These are phyloP conservation scores for Lepidurus apus DNA, from an alignment of 1,140 invertebrate species.

Conservation along the genomic window DNA sequence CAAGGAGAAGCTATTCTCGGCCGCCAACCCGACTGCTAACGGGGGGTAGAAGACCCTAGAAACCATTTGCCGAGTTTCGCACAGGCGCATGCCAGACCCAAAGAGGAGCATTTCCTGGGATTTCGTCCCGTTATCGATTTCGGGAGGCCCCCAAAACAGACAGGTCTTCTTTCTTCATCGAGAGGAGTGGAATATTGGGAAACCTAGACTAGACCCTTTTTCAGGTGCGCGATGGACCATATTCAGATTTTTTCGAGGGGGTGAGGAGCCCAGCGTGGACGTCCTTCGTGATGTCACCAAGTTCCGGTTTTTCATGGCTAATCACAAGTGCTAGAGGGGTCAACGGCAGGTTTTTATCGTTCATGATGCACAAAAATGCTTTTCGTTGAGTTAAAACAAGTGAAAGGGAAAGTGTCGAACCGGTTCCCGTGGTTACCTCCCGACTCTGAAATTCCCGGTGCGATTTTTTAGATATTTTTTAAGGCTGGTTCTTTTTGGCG, in stretches of 20 bases:
- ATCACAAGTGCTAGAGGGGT: not conserved
- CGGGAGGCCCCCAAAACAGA: too few species aligned
- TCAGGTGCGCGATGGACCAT: too few species aligned
- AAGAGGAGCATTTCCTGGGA: too few species aligned
- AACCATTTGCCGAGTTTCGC: not conserved
- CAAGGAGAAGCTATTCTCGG: not conserved
- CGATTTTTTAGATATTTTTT: not conserved
- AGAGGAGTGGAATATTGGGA: too few species aligned
- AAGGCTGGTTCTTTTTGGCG: not conserved
- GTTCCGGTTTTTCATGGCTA: not conserved
- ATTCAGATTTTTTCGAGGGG: not conserved
- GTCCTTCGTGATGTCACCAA: not conserved
- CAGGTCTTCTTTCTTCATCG: too few species aligned
- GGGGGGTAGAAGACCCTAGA: not conserved
- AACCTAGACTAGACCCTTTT: too few species aligned
- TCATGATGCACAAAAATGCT: not conserved
- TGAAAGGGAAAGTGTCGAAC: slow-evolving; percentile 10
- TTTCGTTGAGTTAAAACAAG: not conserved
- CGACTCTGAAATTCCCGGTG: not conserved
- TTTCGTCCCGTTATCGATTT: too few species aligned
- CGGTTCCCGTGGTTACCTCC: not conserved
- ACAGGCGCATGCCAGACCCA: not conserved
- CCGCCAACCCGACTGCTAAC: not conserved
- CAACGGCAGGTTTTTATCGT: not conserved
- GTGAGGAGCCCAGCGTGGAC: not conserved